These are phyloP conservation scores for Drosophila formosana DNA, from an alignment of 2,888 invertebrate genomes.

Conservation along the genomic window DNA sequence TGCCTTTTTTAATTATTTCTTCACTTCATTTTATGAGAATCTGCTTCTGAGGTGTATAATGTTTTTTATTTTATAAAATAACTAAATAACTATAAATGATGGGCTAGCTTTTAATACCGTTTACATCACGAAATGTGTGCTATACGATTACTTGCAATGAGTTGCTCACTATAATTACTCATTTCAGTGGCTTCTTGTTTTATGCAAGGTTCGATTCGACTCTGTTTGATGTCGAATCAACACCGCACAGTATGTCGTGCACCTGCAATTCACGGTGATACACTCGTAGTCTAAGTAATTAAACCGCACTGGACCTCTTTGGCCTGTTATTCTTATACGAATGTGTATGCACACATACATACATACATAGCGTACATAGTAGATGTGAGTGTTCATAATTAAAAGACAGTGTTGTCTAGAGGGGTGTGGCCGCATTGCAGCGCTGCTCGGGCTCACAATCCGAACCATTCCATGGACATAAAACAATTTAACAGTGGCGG, in stretches of 20 bases:
- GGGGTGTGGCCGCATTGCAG: not conserved
- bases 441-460: not conserved
- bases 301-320: not conserved
- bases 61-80: too few relatives aligned
- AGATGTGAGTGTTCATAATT: not conserved
- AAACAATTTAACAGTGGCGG: slow-evolving; percentile 2
- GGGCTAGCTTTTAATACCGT: too few relatives aligned
- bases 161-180: too few relatives aligned
- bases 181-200: not conserved
- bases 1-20: too few relatives aligned
- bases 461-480: not conserved
- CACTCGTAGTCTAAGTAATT: slow-evolving; percentile 1
- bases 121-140: too few relatives aligned
- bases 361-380: not conserved
- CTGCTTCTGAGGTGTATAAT: too few relatives aligned
- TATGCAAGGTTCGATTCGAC: not conserved
- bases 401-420: slow-evolving; percentile 2
- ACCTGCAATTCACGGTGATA: not conserved
- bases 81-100: too few relatives aligned
- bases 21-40: too few relatives aligned
- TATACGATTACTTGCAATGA: too few relatives aligned
- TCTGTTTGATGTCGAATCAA: too few relatives aligned
- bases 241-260: not conserved
- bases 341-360: not conserved
- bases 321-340: too few relatives aligned